Base-by-base conservation (phyloP, 2,888 invertebrate species). In the Carcina quercana region DNA sequence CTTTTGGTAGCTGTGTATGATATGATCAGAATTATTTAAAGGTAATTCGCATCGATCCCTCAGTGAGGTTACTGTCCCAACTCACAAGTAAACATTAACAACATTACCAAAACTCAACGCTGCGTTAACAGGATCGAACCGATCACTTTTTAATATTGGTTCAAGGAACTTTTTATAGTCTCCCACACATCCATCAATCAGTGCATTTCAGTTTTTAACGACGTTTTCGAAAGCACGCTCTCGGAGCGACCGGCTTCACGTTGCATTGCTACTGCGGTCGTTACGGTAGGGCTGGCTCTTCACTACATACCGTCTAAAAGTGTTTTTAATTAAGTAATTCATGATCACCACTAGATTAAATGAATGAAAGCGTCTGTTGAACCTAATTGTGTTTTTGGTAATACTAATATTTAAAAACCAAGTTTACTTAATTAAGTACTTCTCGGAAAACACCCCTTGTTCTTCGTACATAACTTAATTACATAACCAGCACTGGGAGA, bases 131-230 rank as follows among this genome's bases (percentile, higher is more conserved):
- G n/a, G 25, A 42, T 38, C 36, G n/a, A 45, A 40, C 43, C 43
- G 38, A 38, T 47, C 48, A 41, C 42, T 39, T 51, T 49, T 52
- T 53, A 56, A 56, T 53, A 47, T 40, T 49, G 51, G 71, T 68
- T 64, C 59, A 61, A 59, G 41, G 58, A 64, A 56, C 68, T 64
- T 64, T 71, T 71, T 69, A 70, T 59, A 39, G 54, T 47, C 50
- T 41, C 50, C 53, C 31, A 25, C 7, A 59, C 56, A 64, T 62
- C 55, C 55, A 57, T 70, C 72, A 71, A 66, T 67, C 66, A 66
- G 54, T 68, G 52, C 59, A 61, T 60, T 70, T 66, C 44, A 52
- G 53, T 53, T 64, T 20, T 59, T 67, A 60, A 69, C 52, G 46
- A 54, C 59, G 47, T 46, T 40, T 42, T 50, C 44, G 53, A 68